These are phyloP conservation scores for Achroia grisella DNA, from an alignment of 1,140 invertebrate genomes.

Conservation along the genomic window DNA sequence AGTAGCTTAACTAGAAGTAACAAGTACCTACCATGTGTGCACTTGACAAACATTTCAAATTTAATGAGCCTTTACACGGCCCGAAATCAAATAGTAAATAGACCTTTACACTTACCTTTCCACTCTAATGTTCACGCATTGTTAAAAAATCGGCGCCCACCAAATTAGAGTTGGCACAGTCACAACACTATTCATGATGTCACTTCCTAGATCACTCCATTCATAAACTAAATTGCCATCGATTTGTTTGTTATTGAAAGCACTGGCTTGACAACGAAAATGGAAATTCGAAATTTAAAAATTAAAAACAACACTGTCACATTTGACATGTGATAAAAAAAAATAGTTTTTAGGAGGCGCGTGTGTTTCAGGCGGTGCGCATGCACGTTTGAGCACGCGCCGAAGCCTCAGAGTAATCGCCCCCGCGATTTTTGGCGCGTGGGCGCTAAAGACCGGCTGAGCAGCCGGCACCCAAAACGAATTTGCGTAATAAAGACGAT, in stretches of 20 bases:
- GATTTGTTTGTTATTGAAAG: constrained; percentile 31
- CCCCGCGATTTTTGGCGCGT: constrained; percentile 61
- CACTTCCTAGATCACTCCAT: constrained; percentile 64
- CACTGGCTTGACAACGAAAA: constrained; percentile 23
- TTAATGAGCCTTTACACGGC: no score
- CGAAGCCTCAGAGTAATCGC: constrained; percentile 51
- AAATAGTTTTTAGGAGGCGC: constrained; percentile 26
- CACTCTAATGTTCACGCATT: constrained; percentile 63
- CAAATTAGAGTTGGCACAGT: constrained; percentile 29
- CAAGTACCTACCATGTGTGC: no score
- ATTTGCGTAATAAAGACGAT: constrained; percentile 65
- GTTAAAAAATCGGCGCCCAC: constrained; percentile 54
- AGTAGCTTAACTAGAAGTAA: no score
- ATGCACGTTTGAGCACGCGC: constrained; percentile 52
- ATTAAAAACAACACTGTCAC: constrained; percentile 27
- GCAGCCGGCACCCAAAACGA: constrained; percentile 45
- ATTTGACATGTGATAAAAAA: constrained; percentile 17
- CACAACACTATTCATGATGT: constrained; percentile 69
- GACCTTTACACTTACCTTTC: constrained; percentile 55
- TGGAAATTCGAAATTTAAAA: constrained; percentile 17
- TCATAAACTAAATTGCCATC: constrained; percentile 57
- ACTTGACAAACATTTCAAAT: no score
- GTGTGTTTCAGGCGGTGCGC: constrained; percentile 55
- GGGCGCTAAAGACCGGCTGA: constrained; percentile 32
- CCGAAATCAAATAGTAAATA: no score